phyloP scores from a whole-genome alignment of 2,113 vertebrate species.

The Misgurnus anguillicaudatus region DNA sequence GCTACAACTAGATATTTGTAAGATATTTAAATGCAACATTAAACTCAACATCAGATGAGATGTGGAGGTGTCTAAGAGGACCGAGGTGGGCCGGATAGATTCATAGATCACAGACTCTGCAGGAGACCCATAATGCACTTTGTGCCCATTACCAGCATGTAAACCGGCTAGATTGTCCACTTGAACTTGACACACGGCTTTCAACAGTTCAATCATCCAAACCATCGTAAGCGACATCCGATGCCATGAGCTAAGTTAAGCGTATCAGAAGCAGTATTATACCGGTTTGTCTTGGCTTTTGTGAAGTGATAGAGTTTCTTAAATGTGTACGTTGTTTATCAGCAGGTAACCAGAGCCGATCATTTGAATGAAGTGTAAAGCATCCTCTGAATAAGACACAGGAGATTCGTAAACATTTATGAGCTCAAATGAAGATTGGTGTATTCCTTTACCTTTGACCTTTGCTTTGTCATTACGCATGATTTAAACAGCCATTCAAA shows the following conservation, averaged over 20 bases:
- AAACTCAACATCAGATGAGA: slow-evolving; percentile 1
- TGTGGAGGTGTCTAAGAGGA: slow-evolving; percentile 23
- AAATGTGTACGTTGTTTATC: slow-evolving; percentile 8
- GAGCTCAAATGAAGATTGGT: neutral
- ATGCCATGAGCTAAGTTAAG: neutral
- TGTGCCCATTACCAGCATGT: slow-evolving; percentile 6
- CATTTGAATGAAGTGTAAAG: neutral
- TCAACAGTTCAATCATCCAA: slow-evolving; percentile 13
- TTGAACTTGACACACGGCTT: slow-evolving; percentile 17
- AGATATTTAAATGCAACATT: slow-evolving; percentile 16
- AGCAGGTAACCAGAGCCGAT: slow-evolving; percentile 16
- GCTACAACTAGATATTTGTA: too few species aligned
- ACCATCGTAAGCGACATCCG: slow-evolving; percentile 10
- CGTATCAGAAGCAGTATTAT: slow-evolving; percentile 18
- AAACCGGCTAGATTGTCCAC: slow-evolving; percentile 14
- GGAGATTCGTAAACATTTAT: neutral
- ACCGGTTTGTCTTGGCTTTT: slow-evolving; percentile 8
- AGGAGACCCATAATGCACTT: slow-evolving; percentile 1
- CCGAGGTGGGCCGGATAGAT: slow-evolving; percentile 11
- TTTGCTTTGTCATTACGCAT: slow-evolving; percentile 17
- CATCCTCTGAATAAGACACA: neutral
- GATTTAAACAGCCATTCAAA: neutral
- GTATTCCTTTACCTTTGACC: neutral
- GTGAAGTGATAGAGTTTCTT: slow-evolving; percentile 27
- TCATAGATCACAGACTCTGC: slow-evolving; percentile 1